Evolutionary conservation across 2,797 vertebrate species (phyloP).

Genomic region (Otolemur crassicaudatus): DNA sequence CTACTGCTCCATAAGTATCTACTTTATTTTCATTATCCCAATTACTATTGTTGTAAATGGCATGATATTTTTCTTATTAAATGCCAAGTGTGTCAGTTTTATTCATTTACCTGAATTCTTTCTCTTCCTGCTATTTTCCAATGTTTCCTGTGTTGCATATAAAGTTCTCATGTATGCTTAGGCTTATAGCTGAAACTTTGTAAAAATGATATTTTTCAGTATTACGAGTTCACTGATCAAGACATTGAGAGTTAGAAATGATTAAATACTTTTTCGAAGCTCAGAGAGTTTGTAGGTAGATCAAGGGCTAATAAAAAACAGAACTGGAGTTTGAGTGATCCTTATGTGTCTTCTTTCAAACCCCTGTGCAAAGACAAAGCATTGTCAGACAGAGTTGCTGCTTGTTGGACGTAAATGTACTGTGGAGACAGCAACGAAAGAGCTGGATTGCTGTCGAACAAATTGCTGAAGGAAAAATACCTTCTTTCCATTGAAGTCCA

Average conservation of each 20-base stretch:
- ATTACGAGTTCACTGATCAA: conserved; percentile 36
- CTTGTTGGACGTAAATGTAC: not conserved
- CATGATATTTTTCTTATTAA: not conserved
- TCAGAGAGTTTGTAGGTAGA: conserved; percentile 11
- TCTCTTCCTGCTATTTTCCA: not conserved
- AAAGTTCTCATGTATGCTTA: not conserved
- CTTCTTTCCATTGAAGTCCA: not conserved
- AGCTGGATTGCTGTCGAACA: not conserved
- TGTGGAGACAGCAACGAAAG: not conserved
- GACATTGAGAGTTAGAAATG: not conserved
- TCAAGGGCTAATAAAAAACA: not conserved
- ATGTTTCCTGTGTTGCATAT: not conserved
- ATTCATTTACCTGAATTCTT: conserved; percentile 12
- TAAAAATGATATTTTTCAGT: not conserved
- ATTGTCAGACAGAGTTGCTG: not conserved
- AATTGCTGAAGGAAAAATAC: not conserved
- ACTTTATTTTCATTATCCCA: not conserved
- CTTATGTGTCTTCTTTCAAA: not conserved
- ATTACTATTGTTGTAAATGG: not conserved
- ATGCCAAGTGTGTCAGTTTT: not conserved
- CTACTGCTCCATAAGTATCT: not conserved
- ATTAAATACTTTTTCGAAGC: not conserved
- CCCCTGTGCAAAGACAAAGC: not conserved
- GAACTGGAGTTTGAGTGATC: not conserved
- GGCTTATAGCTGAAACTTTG: not conserved